A percentile compares a stretch with the other conserved stretches of the same genome.
These are phyloP conservation scores for Bombus affinis DNA, from an alignment of 1,140 invertebrate species.

Conservation along the genomic window DNA sequence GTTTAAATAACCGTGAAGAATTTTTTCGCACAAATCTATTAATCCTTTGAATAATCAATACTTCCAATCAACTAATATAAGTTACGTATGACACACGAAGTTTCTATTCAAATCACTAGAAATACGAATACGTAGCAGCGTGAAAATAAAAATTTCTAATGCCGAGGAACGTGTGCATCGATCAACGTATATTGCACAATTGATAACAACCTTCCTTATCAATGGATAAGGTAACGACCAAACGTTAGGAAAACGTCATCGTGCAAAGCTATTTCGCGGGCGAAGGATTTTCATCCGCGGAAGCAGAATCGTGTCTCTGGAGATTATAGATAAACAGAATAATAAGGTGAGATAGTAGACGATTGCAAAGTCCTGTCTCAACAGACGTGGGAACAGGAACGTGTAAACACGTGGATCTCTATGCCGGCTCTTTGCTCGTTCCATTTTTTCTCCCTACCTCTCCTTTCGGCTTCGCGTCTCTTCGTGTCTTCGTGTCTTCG, in stretches of 20 bases:
- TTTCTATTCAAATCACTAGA: no score
- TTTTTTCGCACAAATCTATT: no score
- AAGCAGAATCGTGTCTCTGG: conserved; percentile 59
- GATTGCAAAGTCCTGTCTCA: conserved; percentile 62
- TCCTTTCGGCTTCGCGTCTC: background rate
- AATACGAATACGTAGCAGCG: no score
- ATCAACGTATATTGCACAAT: background rate
- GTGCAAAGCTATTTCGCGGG: background rate
- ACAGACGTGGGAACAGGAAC: conserved; percentile 67
- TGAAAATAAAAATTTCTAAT: no score
- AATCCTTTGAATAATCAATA: no score
- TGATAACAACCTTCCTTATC: background rate
- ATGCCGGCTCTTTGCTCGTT: conserved; percentile 44
- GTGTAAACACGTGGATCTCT: conserved; percentile 67
- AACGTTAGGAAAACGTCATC: no score
- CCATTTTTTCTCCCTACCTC: conserved; percentile 15
- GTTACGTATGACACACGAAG: no score
- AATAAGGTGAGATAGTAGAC: conserved; percentile 61
- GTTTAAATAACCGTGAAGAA: no score
- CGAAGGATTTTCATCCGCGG: conserved; percentile 57
- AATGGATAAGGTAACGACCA: no score
- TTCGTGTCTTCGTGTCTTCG: background rate
- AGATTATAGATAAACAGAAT: conserved; percentile 60
- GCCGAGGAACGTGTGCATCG: no score
- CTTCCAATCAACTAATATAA: no score